phyloP scores from a whole-genome alignment of 2,888 invertebrate genomes.

The Lapara coniferarum region DNA sequence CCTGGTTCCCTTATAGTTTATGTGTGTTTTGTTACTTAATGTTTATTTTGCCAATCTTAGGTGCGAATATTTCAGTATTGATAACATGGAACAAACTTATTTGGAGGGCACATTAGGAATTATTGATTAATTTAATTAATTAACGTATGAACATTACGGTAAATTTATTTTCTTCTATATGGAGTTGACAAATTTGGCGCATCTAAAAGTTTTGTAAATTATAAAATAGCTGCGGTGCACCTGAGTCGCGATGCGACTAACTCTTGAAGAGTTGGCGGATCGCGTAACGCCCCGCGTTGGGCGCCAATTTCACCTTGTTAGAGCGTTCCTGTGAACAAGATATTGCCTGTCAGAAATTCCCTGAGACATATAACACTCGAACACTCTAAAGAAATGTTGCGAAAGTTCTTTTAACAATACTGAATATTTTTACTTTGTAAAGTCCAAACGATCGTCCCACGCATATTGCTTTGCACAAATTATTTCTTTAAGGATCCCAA shows the following conservation, averaged over 20 bases:
- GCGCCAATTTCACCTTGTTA: conserved; percentile 68
- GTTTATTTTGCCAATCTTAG: conserved; percentile 34
- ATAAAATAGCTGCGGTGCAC: conserved; percentile 71
- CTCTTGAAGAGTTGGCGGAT: conserved; percentile 56
- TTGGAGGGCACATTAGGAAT: too few species aligned
- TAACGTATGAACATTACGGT: conserved; percentile 49
- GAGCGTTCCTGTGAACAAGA: conserved; percentile 60
- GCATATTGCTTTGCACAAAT: conserved; percentile 1
- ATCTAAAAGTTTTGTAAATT: conserved; percentile 67
- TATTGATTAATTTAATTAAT: too few species aligned
- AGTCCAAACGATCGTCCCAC: conserved; percentile 1
- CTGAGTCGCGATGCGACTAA: conserved; percentile 61
- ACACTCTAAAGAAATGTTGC: conserved; percentile 46
- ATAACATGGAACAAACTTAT: neutral
- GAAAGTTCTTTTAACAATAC: conserved; percentile 42
- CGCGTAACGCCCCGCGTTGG: conserved; percentile 51
- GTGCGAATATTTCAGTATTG: conserved; percentile 22
- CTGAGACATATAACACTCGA: conserved; percentile 54
- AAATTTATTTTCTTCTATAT: conserved; percentile 66
- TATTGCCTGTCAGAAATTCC: conserved; percentile 60
- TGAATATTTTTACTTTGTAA: conserved; percentile 9
- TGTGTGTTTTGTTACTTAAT: conserved; percentile 57
- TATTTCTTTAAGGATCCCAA: conserved; percentile 19
- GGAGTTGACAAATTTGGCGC: conserved; percentile 10
- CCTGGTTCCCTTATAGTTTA: conserved; percentile 60